Base-by-base conservation (phyloP, 2,113 vertebrate species). In the Pholis gunnellus region DNA sequence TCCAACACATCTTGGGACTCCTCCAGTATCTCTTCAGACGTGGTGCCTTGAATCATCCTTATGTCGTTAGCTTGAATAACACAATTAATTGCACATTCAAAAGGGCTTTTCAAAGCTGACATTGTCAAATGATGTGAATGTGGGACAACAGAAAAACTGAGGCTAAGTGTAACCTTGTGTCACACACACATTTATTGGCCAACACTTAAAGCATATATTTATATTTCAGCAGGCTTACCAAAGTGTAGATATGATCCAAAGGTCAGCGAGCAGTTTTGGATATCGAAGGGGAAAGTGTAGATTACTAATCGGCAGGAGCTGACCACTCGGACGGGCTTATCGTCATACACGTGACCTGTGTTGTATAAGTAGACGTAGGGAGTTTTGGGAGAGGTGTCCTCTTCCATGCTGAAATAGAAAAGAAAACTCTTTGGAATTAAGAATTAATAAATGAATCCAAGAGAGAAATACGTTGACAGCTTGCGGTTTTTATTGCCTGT, bases 251-350 rank as follows among this genome's bases (percentile, higher is more conserved):
- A 91, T 18, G 91, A 36, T 57, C 86, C 89, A 66, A 91, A 88
- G 5, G 86, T 89, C 63, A 93, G 65, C 0, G 84, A 25, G 78
- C 90, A 93, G 76, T 86, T 86, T 27, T 93, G 92, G 72, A 88
- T 8, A 40, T 91, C 92, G 13, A 93, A 93, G 2, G 92, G 92
- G 11, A 93, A 93, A 18, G 27, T 85, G 60, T 84, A 91, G 73
- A 88, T 91, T 27, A 5, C 68, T 25, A 93, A 73, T 29, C 3
- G 15, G 52, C 92, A 93, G 44, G 84, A 77, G 65, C 72, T 93
- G 78, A 89, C 29, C 72, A 91, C 86, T 61, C 50, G 57, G 17
- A 89, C 0, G 0, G 87, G 84, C 20, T 64, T 79, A 22, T 83
- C 72, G 31, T 91, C 89, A 13, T 3, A 69, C 0, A 93, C 86